These are phyloP conservation scores for Drosophila lutescens DNA, from an alignment of 2,888 invertebrate species.

Conservation along the genomic window DNA sequence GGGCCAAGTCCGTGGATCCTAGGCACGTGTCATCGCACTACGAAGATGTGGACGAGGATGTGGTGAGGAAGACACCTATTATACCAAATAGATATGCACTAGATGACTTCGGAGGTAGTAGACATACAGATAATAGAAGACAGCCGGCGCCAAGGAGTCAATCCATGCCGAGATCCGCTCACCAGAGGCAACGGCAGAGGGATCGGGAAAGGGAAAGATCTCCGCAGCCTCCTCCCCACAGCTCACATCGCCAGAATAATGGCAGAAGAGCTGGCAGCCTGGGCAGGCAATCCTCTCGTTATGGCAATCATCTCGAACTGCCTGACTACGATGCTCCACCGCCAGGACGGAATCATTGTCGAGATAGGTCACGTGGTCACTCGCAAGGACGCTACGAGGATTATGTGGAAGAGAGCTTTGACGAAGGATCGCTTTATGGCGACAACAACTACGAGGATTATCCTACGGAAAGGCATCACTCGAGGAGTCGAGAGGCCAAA, in stretches of 20 bases:
- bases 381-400: conserved; percentile 76
- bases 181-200: conserved; percentile 64
- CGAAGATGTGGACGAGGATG: conserved; percentile 81
- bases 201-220: conserved; percentile 64
- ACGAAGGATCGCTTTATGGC: conserved; percentile 68
- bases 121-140: conserved; percentile 29
- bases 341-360: conserved; percentile 19
- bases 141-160: conserved; percentile 74
- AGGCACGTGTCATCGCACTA: conserved; percentile 71
- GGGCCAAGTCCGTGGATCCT: conserved; percentile 83
- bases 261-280: conserved; percentile 65
- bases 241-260: conserved; percentile 41
- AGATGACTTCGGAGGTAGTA: conserved; percentile 81
- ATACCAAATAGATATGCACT: conserved; percentile 90
- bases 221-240: conserved; percentile 45
- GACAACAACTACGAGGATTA: conserved; percentile 74
- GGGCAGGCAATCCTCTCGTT: conserved; percentile 72
- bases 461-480: conserved; percentile 52
- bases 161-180: conserved; percentile 82
- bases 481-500: conserved; percentile 55
- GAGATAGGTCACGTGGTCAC: conserved; percentile 57
- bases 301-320: conserved; percentile 81
- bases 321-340: conserved; percentile 71
- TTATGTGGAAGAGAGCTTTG: conserved; percentile 81
- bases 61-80: conserved; percentile 86